Base-by-base conservation (phyloP, 64 coral and sea anemone genomes). In the Montipora capricornis region DNA sequence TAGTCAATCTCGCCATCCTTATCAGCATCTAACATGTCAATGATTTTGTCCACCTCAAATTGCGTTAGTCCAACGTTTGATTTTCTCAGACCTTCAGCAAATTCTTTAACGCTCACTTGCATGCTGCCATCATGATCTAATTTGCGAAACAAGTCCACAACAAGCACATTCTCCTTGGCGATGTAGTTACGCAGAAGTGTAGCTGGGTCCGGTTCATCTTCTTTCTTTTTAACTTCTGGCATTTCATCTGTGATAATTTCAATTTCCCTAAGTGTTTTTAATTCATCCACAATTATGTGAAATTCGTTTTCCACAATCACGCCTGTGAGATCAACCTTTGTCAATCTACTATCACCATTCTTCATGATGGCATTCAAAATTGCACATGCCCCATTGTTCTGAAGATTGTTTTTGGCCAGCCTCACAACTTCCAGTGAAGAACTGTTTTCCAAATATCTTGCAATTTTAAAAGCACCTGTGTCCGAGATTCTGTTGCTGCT, bases 1-100 rank as follows among this genome's bases (percentile, higher is more conserved):
- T 97, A 97, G 82, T 97, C 96, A 19, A 97, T 97, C 73, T 97
- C 96, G 0, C 93, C 93, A 60, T 97, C 96, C 37, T 97, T 81
- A 45, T 97, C 96, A 46, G 80, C 96, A 78, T 95, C 96, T 49
- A 97, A 61, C 59, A 82, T 67, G 12, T 97, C 93, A 51, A 97
- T 97, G 2, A 97, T 97, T 89, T 87, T 90, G 37, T 97, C 88
- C 3, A 97, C 84, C 67, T 97, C 96, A 9, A 88, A 97, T 12
- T 89, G 77, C 5, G 96, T 97, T 17, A 97, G 73, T 17, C 96
- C 96, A 20, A 97, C 96, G 10, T 97, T 89, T 58, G 96, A 97
- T 51, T 90, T 94, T 71, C 96, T 81, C 24, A 97, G 61, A 3
- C 96, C 96, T 68, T 97, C 96, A 1, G 91, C 96, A 66, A 97